A percentile compares a stretch with the other conserved stretches of the same genome.
phyloP scores from a whole-genome alignment of 2,888 invertebrate genomes.

The Gymnosoma rotundatum region DNA sequence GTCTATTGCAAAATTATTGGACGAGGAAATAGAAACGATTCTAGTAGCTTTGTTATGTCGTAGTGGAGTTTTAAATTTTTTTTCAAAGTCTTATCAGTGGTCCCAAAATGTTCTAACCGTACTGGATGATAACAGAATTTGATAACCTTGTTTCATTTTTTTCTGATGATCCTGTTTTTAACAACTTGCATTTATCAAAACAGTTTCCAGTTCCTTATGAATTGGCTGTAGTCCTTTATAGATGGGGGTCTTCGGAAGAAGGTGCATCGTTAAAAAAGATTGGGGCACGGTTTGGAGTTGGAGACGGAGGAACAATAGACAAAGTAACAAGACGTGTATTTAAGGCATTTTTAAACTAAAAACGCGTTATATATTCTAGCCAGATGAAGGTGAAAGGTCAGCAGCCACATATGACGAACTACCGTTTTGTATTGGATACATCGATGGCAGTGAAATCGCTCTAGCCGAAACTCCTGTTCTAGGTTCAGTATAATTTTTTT shows the following conservation, averaged over 20 bases:
- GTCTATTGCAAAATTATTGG: too few relatives aligned
- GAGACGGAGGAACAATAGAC: background rate
- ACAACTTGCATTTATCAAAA: too few relatives aligned
- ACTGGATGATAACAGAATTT: background rate
- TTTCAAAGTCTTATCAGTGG: background rate
- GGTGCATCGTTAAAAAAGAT: background rate
- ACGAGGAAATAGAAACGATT: too few relatives aligned
- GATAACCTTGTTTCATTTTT: background rate
- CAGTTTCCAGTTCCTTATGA: too few relatives aligned
- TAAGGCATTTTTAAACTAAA: slow-evolving; percentile 6
- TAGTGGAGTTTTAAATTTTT: too few relatives aligned
- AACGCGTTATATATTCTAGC: slow-evolving; percentile 26
- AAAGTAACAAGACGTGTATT: slow-evolving; percentile 9
- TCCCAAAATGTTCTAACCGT: background rate
- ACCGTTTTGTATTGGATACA: slow-evolving; percentile 14
- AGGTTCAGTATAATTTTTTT: background rate
- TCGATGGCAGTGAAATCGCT: slow-evolving; percentile 1
- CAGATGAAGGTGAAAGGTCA: slow-evolving; percentile 23
- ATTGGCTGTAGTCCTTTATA: too few relatives aligned
- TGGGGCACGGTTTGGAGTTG: background rate
- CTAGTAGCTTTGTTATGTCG: too few relatives aligned
- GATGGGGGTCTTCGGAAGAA: too few relatives aligned
- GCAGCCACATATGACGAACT: slow-evolving; percentile 14
- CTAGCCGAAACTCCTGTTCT: background rate
- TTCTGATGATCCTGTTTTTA: too few relatives aligned